A percentile compares a stretch with the other conserved stretches of the same genome.
Evolutionary conservation across 2,113 vertebrate genomes (phyloP).

Genomic region (Circaetus cinerascens): DNA sequence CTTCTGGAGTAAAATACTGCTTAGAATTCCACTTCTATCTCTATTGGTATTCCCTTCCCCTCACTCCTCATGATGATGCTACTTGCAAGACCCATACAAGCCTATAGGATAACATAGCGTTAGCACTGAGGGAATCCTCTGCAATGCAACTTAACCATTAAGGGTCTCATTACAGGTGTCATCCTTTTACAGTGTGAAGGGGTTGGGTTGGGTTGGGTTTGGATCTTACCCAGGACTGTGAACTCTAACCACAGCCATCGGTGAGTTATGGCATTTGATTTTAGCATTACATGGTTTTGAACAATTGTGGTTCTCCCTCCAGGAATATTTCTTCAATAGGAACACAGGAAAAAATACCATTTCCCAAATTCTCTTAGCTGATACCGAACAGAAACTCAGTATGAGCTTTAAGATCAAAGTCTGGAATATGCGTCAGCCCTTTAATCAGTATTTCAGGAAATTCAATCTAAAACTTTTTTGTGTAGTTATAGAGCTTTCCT

Average conservation of each 20-base stretch:
- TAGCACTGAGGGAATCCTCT: neutral
- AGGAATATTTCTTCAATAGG: neutral
- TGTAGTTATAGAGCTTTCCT: neutral
- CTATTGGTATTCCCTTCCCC: neutral
- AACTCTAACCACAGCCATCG: neutral
- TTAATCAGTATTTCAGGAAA: neutral
- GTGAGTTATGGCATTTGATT: neutral
- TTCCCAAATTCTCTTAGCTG: neutral
- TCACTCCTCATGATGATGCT: neutral
- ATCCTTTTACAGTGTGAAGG: neutral
- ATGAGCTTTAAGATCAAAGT: neutral
- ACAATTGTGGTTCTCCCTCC: neutral
- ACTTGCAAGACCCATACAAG: neutral
- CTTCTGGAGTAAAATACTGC: neutral
- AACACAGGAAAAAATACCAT: neutral
- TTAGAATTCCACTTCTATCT: neutral
- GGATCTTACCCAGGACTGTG: neutral
- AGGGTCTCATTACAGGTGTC: neutral
- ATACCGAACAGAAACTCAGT: neutral
- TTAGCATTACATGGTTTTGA: neutral
- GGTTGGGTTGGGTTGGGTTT: neutral
- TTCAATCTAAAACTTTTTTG: neutral
- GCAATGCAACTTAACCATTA: neutral
- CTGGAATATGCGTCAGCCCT: neutral
- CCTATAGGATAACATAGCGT: fast-evolving